These are phyloP conservation scores for Diplogasteroides magnus DNA, from an alignment of 1,140 invertebrate genomes.

Conservation along the genomic window DNA sequence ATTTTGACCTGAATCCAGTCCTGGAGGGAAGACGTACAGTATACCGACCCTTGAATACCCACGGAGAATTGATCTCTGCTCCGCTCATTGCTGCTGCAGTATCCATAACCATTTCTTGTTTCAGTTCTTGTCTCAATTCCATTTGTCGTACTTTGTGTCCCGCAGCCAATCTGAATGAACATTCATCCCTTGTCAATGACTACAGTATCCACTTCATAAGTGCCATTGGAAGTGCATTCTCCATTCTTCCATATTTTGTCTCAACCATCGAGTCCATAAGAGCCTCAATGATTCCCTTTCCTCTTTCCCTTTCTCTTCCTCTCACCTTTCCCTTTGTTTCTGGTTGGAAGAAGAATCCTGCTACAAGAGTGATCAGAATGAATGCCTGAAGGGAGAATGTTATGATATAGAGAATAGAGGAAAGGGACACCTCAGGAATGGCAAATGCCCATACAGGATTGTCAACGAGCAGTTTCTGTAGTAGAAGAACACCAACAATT, in stretches of 20 bases:
- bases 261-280: conserved; percentile 51
- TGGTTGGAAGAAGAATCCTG: conserved; percentile 48
- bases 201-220: conserved; percentile 28
- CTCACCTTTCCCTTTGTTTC: conserved; percentile 53
- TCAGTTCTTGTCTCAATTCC: conserved; percentile 17
- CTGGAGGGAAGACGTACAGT: background rate
- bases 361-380: conserved; percentile 40
- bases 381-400: conserved; percentile 18
- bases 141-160: conserved; percentile 32
- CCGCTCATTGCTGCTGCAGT: conserved; percentile 14
- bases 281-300: too few relatives aligned
- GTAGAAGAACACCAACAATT: conserved; percentile 42
- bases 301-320: too few relatives aligned
- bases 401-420: background rate
- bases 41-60: conserved; percentile 18
- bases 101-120: conserved; percentile 17
- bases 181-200: conserved; percentile 11
- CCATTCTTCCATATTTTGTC: conserved; percentile 41
- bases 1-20: too few relatives aligned
- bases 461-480: conserved; percentile 35
- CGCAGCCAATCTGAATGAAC: conserved; percentile 28
- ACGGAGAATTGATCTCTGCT: conserved; percentile 14
- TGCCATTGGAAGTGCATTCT: conserved; percentile 43
- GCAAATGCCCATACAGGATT: conserved; percentile 41
- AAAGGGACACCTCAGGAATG: conserved; percentile 37